These are phyloP conservation scores for Bradypus variegatus DNA, from an alignment of 2,797 vertebrate species.

Conservation along the genomic window DNA sequence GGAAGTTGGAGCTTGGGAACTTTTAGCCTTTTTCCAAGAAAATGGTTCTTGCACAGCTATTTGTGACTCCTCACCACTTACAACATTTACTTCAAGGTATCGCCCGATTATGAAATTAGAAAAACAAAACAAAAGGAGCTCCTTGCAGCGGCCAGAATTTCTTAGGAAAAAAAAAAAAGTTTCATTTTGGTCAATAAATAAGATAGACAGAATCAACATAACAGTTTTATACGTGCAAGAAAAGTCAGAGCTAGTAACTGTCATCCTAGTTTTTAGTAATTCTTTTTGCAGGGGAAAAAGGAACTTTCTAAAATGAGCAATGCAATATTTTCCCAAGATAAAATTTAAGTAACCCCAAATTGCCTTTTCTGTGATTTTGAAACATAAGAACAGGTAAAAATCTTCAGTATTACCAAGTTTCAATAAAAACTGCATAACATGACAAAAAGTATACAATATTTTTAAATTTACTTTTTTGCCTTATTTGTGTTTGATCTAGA, in stretches of 20 bases:
- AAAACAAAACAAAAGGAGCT: slow-evolving; percentile 90
- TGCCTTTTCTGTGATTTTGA: not conserved
- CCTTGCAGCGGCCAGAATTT: slow-evolving; percentile 81
- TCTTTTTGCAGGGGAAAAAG: not conserved
- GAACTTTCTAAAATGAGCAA: not conserved
- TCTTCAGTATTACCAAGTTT: too few species aligned
- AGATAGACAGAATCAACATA: too few species aligned
- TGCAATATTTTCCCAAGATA: not conserved
- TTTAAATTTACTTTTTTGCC: not conserved
- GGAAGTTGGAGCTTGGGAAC: not conserved
- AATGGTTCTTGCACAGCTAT: slow-evolving; percentile 77
- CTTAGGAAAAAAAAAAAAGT: slow-evolving; percentile 68
- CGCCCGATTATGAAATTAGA: slow-evolving; percentile 85
- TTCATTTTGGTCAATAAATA: not conserved
- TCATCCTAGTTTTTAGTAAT: not conserved
- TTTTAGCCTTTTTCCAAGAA: slow-evolving; percentile 60
- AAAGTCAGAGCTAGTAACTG: not conserved
- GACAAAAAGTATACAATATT: accelerated
- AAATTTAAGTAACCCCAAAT: not conserved
- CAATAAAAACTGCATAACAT: not conserved
- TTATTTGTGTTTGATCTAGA: not conserved
- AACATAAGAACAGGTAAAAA: not conserved
- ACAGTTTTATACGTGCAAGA: too few species aligned
- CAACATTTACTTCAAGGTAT: slow-evolving; percentile 81
- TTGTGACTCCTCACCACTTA: slow-evolving; percentile 77